These are phyloP conservation scores for Poeciliopsis presidionis DNA, from an alignment of 2,797 vertebrate genomes.

Conservation along the genomic window DNA sequence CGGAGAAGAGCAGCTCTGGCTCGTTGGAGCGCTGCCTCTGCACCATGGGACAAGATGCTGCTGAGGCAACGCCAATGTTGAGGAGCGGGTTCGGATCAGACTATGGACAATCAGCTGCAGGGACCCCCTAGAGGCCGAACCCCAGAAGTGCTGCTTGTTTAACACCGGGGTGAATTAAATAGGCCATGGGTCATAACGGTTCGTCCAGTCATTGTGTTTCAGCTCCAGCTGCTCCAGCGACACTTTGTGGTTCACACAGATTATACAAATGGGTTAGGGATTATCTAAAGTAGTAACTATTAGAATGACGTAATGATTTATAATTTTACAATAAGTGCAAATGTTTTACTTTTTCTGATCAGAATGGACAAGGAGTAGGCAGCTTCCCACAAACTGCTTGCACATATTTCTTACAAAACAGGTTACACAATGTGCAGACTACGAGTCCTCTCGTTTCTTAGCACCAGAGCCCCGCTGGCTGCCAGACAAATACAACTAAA, in stretches of 20 bases:
- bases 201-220: background rate
- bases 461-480: background rate
- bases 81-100: too few relatives aligned
- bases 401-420: constrained; percentile 4
- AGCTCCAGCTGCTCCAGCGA: background rate
- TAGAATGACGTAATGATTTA: background rate
- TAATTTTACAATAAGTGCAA: background rate
- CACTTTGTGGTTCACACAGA: background rate
- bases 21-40: background rate
- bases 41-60: background rate
- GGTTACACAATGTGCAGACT: constrained; percentile 8
- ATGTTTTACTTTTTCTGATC: background rate
- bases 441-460: background rate
- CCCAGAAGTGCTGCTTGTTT: background rate
- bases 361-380: background rate
- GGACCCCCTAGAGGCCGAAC: background rate
- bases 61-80: background rate
- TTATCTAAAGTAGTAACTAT: background rate
- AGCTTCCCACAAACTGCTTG: background rate
- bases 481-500: too few relatives aligned
- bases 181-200: background rate
- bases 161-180: background rate
- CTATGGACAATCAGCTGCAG: background rate
- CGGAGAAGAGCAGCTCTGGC: constrained; percentile 56
- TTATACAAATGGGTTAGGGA: background rate